Evolutionary conservation across 2,888 invertebrate species (phyloP), one percentile per base, ranked within the genome.

Genomic region (Watsonalla cultraria): DNA sequence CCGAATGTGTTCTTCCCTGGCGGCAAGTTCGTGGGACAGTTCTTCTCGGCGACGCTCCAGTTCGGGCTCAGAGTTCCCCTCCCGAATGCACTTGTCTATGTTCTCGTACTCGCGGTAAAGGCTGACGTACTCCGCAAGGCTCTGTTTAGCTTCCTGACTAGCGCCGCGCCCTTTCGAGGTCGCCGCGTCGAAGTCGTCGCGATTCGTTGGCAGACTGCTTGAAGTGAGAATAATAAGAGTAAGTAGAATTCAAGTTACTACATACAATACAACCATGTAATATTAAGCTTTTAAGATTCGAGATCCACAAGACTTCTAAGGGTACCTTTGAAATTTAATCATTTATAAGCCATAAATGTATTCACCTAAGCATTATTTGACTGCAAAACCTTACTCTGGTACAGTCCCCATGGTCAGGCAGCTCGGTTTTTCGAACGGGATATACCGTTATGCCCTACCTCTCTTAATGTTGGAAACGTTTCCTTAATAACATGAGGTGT

Each of bases 41-140:
- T 79, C 79, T 0, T 84, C 80, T 24, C 67, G 73, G 15, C 84
- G 79, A 0, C 64, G 74, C 59, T 81, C 78, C 4, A 82, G 66
- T 33, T 80, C 81, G 0, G 79, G 76, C 11, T 80, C 75, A 48
- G 65, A 66, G 39, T 64, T 67, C 0, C 76, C 75, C 6, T 79
- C 79, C 46, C 67, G 68, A 13, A 84, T 66, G 15, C 64, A 62
- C 57, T 76, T 75, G 42, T 84, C 81, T 7, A 87, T 50, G 6
- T 76, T 68, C 59, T 86, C 80, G 59, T 85, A 88, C 61, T 88
- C 82, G 8, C 80, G 75, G 63, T 84, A 88, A 6, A 88, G 56
- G 45, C 62, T 73, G 0, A 86, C 82, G 60, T 87, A 90, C 64
- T 86, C 86, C 0, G 79, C 76, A 2, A 89, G 74, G 46, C 78